These are phyloP conservation scores for Chloroclysta siterata DNA, from an alignment of 2,888 invertebrate species.

Conservation along the genomic window DNA sequence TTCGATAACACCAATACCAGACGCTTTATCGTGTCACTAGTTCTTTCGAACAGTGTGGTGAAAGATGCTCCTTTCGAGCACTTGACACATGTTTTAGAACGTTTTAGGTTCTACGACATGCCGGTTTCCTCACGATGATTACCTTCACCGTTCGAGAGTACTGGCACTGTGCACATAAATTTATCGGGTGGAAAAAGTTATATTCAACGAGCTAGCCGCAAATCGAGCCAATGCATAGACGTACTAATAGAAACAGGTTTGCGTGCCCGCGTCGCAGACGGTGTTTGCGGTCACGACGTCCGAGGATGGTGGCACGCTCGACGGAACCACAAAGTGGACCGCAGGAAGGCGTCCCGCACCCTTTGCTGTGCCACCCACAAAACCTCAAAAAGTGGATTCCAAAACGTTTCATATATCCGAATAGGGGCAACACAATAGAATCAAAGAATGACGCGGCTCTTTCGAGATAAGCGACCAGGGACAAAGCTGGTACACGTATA, in stretches of 20 bases:
- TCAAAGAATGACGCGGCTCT: conserved; percentile 63
- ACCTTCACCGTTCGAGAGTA: too few relatives aligned
- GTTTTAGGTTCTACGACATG: too few relatives aligned
- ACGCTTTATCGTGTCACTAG: conserved; percentile 6
- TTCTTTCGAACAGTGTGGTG: too few relatives aligned
- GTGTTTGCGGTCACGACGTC: conserved; percentile 74
- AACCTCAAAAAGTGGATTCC: conserved; percentile 59
- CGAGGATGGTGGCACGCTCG: conserved; percentile 65
- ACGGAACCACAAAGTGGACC: conserved; percentile 71
- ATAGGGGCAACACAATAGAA: conserved; percentile 64
- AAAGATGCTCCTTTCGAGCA: too few relatives aligned
- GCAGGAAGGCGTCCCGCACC: conserved; percentile 49
- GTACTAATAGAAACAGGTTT: conserved; percentile 67
- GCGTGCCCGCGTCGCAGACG: conserved; percentile 53
- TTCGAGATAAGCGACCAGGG: conserved; percentile 59
- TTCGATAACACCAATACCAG: conserved; percentile 28
- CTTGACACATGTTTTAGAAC: too few relatives aligned
- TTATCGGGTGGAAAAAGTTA: conserved; percentile 20
- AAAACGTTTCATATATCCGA: conserved; percentile 61
- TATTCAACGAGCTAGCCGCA: conserved; percentile 40
- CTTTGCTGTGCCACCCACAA: conserved; percentile 49
- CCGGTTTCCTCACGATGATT: too few relatives aligned
- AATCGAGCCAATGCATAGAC: conserved; percentile 42
- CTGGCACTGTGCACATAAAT: too few relatives aligned
- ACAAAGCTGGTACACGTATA: conserved; percentile 53